Conservation (phyloP, 2,113 vertebrate genomes). For the Saguinus midas region DNA sequence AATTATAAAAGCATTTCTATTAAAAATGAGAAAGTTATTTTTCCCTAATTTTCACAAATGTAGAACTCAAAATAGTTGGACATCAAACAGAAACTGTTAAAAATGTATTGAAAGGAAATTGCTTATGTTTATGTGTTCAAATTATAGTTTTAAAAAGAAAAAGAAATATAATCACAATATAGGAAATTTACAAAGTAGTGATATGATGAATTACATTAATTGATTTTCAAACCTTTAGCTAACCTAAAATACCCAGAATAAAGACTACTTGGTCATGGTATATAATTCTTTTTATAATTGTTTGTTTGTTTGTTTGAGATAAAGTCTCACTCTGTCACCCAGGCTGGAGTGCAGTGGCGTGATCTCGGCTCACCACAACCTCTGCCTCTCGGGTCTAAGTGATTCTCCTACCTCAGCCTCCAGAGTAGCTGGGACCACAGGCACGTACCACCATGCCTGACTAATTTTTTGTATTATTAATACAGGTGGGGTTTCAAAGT, state of each 20-base stretch:
- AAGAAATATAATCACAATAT: not conserved
- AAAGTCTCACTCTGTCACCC: too few relatives aligned
- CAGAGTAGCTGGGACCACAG: too few relatives aligned
- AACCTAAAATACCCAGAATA: not conserved
- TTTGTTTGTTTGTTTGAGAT: too few relatives aligned
- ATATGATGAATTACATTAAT: not conserved
- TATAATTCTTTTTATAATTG: not conserved
- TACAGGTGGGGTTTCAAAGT: too few relatives aligned
- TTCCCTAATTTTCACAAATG: not conserved
- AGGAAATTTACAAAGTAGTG: not conserved
- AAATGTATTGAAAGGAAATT: not conserved
- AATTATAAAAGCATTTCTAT: not conserved
- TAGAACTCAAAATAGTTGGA: not conserved
- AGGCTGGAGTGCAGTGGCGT: too few relatives aligned
- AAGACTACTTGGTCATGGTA: not conserved
- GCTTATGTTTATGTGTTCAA: not conserved
- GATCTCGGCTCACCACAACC: too few relatives aligned
- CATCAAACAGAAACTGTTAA: not conserved
- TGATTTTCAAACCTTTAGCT: not conserved
- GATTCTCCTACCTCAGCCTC: too few relatives aligned
- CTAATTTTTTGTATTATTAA: too few relatives aligned
- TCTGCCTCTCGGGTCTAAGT: too few relatives aligned
- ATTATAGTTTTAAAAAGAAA: not conserved
- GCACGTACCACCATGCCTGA: too few relatives aligned
- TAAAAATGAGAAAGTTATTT: constrained; percentile 13